A percentile compares a stretch with the other conserved stretches of the same genome.
phyloP scores from a whole-genome alignment of 1,140 invertebrate genomes.

The Drosophila takahashii region DNA sequence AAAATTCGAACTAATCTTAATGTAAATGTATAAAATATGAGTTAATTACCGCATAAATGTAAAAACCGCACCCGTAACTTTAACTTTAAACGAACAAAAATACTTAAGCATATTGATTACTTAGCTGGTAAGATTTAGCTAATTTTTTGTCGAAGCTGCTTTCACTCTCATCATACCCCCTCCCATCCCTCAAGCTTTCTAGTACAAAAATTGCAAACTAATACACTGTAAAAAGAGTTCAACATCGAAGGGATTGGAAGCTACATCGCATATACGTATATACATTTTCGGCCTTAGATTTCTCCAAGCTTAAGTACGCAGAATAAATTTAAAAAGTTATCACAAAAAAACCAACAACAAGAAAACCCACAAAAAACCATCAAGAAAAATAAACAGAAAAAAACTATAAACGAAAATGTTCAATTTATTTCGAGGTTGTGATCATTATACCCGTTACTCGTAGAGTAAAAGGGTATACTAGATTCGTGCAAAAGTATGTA shows the following conservation, averaged over 20 bases:
- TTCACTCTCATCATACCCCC: constrained; percentile 29
- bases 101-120: constrained; percentile 74
- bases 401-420: constrained; percentile 54
- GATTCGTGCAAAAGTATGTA: too few species aligned
- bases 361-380: constrained; percentile 55
- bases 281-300: constrained; percentile 80
- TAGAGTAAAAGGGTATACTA: too few species aligned
- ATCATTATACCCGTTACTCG: too few species aligned
- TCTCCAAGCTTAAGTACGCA: constrained; percentile 69
- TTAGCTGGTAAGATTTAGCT: constrained; percentile 70
- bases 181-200: constrained; percentile 59
- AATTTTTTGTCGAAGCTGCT: constrained; percentile 76
- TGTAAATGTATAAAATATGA: constrained; percentile 74
- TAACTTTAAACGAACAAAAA: constrained; percentile 51
- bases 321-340: constrained; percentile 54
- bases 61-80: constrained; percentile 53
- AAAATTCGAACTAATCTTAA: constrained; percentile 42
- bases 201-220: constrained; percentile 66
- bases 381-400: constrained; percentile 60
- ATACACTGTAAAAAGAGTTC: constrained; percentile 61
- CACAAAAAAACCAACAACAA: constrained; percentile 42
- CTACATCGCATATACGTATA: constrained; percentile 70
- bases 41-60: constrained; percentile 48
- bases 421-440: constrained; percentile 5
- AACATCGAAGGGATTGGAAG: constrained; percentile 45